Conservation (phyloP, 2,888 invertebrate species). For the Pocota personata region DNA sequence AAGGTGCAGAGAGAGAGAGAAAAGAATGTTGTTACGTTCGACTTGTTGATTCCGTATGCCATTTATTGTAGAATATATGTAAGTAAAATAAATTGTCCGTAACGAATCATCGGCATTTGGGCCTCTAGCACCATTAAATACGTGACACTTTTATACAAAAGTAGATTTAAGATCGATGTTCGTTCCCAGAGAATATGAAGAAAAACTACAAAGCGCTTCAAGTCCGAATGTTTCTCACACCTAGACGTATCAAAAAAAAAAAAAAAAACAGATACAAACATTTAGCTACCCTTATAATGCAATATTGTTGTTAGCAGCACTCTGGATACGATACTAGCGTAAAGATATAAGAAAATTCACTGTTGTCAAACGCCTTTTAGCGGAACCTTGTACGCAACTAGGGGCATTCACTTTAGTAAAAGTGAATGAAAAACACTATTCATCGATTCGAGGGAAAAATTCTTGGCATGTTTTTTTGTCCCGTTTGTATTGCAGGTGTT, state of each 20-base stretch:
- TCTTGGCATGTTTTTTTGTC: not conserved
- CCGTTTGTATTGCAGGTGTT: not conserved
- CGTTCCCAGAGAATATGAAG: not conserved
- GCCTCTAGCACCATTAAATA: not conserved
- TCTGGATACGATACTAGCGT: not conserved
- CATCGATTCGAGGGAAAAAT: not conserved
- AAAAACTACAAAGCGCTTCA: not conserved
- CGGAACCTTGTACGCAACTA: not conserved
- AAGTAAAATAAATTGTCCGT: not conserved
- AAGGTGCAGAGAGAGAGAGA: conserved; percentile 30
- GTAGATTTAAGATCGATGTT: not conserved
- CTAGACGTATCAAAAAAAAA: not conserved
- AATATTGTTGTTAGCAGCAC: too few species aligned
- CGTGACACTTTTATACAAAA: not conserved
- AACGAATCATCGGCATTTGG: not conserved
- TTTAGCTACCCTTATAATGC: too few species aligned
- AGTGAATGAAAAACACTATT: not conserved
- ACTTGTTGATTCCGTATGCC: conserved; percentile 31
- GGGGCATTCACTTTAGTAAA: not conserved
- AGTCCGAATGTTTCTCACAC: not conserved
- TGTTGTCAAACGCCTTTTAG: not conserved
- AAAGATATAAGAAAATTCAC: not conserved
- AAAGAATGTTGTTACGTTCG: conserved; percentile 19
- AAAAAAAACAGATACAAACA: not conserved
- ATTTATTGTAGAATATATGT: not conserved